A percentile compares a stretch with the other conserved stretches of the same genome.
phyloP scores from a whole-genome alignment of 2,888 invertebrate species.

The Limnephilus marmoratus region DNA sequence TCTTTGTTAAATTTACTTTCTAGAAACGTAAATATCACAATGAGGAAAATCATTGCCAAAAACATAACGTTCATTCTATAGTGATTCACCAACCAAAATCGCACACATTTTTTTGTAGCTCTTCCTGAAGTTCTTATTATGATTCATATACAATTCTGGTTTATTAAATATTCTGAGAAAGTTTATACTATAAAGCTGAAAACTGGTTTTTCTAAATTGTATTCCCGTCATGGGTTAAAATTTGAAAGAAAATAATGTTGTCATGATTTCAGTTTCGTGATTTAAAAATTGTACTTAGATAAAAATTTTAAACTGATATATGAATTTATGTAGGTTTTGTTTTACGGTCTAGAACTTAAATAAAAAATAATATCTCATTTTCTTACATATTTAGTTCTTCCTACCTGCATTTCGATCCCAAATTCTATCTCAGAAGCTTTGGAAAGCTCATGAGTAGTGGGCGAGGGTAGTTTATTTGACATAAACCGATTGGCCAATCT shows the following conservation, averaged over 20 bases:
- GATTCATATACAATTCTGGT: too few species aligned
- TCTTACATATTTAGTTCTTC: background rate
- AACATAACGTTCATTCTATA: background rate
- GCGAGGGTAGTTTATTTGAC: constrained; percentile 62
- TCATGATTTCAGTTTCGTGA: too few species aligned
- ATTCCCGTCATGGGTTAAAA: too few species aligned
- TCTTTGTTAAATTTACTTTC: background rate
- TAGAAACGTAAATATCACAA: background rate
- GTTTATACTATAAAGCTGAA: too few species aligned
- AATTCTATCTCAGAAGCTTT: constrained; percentile 11
- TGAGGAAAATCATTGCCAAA: background rate
- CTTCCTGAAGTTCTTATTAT: too few species aligned
- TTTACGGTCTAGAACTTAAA: background rate
- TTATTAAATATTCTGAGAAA: too few species aligned
- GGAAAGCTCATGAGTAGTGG: constrained; percentile 55
- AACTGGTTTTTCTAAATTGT: too few species aligned
- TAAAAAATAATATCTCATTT: constrained; percentile 40
- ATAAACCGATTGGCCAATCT: constrained; percentile 64
- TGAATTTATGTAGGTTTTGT: background rate
- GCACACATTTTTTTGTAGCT: too few species aligned
- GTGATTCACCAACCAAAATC: background rate
- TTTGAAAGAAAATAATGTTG: too few species aligned
- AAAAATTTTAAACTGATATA: background rate
- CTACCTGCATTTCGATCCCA: constrained; percentile 27
- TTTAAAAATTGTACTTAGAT: background rate